Evolutionary conservation across 2,888 invertebrate species (phyloP).

Genomic region (Schrankia costaestrigalis): DNA sequence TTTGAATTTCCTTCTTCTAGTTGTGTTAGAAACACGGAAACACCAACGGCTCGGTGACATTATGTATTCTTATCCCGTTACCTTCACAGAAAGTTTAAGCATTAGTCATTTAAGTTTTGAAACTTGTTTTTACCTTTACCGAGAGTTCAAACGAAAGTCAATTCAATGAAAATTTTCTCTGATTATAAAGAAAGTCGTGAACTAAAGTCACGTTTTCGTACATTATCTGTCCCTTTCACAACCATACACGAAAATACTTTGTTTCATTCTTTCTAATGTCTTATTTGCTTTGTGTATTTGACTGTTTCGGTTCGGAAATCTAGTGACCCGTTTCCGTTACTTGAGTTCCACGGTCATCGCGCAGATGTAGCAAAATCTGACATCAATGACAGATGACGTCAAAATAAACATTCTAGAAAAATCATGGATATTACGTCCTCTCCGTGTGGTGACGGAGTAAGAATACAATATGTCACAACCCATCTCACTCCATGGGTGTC

Average conservation of each 20-base stretch:
- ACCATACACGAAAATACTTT: constrained; percentile 10
- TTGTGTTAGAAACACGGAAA: no score
- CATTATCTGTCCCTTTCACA: constrained; percentile 22
- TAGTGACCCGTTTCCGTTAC: constrained; percentile 47
- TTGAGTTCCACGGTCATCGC: constrained; percentile 10
- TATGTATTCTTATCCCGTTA: no score
- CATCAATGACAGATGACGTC: constrained; percentile 3
- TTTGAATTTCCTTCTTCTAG: no score
- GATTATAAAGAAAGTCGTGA: constrained; percentile 13
- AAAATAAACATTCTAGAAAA: no score
- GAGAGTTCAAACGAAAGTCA: constrained; percentile 5
- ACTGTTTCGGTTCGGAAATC: constrained; percentile 20
- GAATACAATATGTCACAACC: no score
- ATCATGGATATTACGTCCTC: no score
- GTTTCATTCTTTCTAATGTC: constrained; percentile 35
- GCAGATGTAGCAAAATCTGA: constrained; percentile 1
- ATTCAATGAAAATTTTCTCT: neutral
- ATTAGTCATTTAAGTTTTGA: no score
- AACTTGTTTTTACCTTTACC: no score
- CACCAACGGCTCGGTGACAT: no score
- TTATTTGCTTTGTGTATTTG: constrained; percentile 37
- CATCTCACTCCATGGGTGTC: no score
- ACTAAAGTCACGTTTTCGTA: constrained; percentile 21
- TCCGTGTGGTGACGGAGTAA: no score
- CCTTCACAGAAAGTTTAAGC: no score